phyloP scores from a whole-genome alignment of 2,797 vertebrate species.

The Smutsia gigantea region DNA sequence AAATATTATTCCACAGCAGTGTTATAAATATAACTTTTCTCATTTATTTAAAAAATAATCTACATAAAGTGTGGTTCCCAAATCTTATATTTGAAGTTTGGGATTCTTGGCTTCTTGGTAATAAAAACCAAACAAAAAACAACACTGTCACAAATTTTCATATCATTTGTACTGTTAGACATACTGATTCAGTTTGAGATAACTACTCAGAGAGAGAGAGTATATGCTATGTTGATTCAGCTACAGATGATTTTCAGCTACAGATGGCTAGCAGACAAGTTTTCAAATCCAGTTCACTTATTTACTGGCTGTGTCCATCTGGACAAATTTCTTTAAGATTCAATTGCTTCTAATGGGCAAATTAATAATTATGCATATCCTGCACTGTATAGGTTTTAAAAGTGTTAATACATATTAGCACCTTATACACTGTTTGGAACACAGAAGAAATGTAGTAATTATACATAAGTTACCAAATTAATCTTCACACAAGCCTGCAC shows the following conservation, averaged over 20 bases:
- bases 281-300: background rate
- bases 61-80: background rate
- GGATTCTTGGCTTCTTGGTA: background rate
- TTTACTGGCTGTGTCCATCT: background rate
- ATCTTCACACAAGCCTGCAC: background rate
- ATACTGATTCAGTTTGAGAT: background rate
- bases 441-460: background rate
- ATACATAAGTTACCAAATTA: background rate
- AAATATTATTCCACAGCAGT: background rate
- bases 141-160: background rate
- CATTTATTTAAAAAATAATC: background rate
- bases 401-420: background rate
- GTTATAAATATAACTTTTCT: background rate
- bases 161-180: background rate
- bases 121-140: background rate
- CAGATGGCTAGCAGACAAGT: background rate
- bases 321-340: background rate
- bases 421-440: background rate
- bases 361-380: background rate
- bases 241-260: background rate
- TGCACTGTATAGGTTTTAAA: background rate
- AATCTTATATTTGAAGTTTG: background rate
- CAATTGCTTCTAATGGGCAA: background rate
- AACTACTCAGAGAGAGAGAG: background rate
- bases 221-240: background rate